Base-by-base conservation (phyloP, 2,113 vertebrate genomes). In the Ophiodon elongatus region DNA sequence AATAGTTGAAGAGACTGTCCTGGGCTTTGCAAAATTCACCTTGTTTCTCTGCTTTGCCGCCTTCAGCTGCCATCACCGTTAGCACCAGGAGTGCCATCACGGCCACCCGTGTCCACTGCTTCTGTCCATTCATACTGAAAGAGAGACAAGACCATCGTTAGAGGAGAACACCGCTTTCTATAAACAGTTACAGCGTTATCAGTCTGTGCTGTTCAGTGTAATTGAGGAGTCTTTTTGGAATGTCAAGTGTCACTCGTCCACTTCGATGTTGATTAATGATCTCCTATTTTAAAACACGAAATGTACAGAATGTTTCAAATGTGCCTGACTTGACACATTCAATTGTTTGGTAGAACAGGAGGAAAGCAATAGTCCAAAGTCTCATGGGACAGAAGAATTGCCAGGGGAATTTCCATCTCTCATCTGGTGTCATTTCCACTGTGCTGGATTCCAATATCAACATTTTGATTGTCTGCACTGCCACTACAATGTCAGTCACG, bases 1-100 rank as follows among this genome's bases (percentile, higher is more conserved):
- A 8, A 9, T 1, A 11, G 15, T 33, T 31, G n/a, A 45, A n/a
- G 13, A 54, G 14, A 33, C 4, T 33, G 0, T 5, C 3, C 11
- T 8, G 0, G 27, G 19, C 11, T 70, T 74, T 64, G 15, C 6
- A 19, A 10, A 4, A 10, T 7, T 80, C 89, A 95, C 95, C 95
- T 94, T 93, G 91, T 91, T 95, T 96, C 39, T 94, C 94, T 33
- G 83, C 87, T 91, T 94, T 96, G 21, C 94, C 94, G 63, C 89
- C 93, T 79, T 95, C 95, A 31, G 90, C 92, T 52, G 94, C 93
- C 82, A 93, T 90, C 76, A 73, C 92, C 2, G 93, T 85, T 11
- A 95, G 81, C 79, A 94, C 85, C 90, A 96, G 88, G 67, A 96
- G 88, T 4, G 91, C 93, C 91, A 95, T 65, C 33, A 92, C 69